Evolutionary conservation across 2,888 invertebrate species (phyloP).

Genomic region (Pammene aurita): DNA sequence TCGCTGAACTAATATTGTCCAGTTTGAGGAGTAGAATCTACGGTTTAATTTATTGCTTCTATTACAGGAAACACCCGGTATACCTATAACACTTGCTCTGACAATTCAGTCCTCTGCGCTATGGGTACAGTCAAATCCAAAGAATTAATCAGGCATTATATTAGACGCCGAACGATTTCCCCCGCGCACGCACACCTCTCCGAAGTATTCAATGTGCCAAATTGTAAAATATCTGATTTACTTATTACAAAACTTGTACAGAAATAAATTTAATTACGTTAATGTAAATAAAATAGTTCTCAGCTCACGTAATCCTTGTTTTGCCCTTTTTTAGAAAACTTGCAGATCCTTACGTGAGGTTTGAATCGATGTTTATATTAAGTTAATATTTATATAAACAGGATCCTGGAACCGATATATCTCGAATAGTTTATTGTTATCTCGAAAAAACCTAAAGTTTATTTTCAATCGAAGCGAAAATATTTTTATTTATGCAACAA

Average conservation of each 20-base stretch:
- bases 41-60: no score
- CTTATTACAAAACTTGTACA: conserved; percentile 51
- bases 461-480: conserved; percentile 52
- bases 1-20: no score
- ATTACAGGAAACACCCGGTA: no score
- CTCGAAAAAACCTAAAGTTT: conserved; percentile 48
- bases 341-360: conserved; percentile 34
- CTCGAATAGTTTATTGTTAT: conserved; percentile 42
- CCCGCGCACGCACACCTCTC: conserved; percentile 42
- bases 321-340: conserved; percentile 11
- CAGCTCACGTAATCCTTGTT: conserved; percentile 36
- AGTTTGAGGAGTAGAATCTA: no score
- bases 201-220: conserved; percentile 68
- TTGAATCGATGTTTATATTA: conserved; percentile 34
- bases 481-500: conserved; percentile 64
- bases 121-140: conserved; percentile 53
- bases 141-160: conserved; percentile 58
- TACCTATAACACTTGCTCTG: not conserved
- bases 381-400: conserved; percentile 40
- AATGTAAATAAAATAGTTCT: conserved; percentile 40
- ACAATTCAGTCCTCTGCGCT: not conserved
- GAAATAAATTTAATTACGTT: conserved; percentile 44
- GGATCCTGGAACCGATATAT: conserved; percentile 35
- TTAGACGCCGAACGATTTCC: conserved; percentile 42
- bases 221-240: conserved; percentile 62